Conservation (phyloP, 2,888 invertebrate genomes). For the Nymphalis c-album region DNA sequence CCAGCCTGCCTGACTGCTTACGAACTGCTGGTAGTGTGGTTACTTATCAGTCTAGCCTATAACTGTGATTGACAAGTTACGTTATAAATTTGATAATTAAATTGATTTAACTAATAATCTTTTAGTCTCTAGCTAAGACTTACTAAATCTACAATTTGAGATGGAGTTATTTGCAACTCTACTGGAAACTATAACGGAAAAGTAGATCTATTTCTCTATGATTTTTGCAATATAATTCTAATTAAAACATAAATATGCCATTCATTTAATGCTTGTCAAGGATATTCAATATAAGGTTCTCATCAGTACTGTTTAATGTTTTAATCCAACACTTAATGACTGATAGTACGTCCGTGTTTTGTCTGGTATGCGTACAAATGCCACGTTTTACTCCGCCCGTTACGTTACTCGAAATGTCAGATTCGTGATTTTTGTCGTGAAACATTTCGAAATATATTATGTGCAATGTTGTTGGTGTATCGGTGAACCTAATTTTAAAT, state of each 20-base stretch:
- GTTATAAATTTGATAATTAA: too few relatives aligned
- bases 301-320: slow-evolving; percentile 22
- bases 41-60: too few relatives aligned
- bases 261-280: slow-evolving; percentile 14
- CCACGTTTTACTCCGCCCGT: slow-evolving; percentile 68
- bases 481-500: slow-evolving; percentile 34
- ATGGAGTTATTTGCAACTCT: too few relatives aligned
- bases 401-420: slow-evolving; percentile 75
- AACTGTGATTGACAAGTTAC: too few relatives aligned
- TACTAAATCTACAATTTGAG: too few relatives aligned
- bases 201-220: too few relatives aligned
- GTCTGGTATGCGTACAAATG: slow-evolving; percentile 67
- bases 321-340: slow-evolving; percentile 17
- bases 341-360: slow-evolving; percentile 26
- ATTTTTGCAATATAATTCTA: too few relatives aligned
- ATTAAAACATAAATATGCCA: background rate
- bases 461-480: slow-evolving; percentile 44
- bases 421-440: slow-evolving; percentile 78
- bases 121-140: too few relatives aligned
- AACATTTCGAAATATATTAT: slow-evolving; percentile 67
- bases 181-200: too few relatives aligned
- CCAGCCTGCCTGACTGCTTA: too few relatives aligned
- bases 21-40: too few relatives aligned
- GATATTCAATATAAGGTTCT: slow-evolving; percentile 10
- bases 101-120: too few relatives aligned